Conservation (phyloP, 53 echinoderm and acorn worm species). For the Astropecten irregularis region DNA sequence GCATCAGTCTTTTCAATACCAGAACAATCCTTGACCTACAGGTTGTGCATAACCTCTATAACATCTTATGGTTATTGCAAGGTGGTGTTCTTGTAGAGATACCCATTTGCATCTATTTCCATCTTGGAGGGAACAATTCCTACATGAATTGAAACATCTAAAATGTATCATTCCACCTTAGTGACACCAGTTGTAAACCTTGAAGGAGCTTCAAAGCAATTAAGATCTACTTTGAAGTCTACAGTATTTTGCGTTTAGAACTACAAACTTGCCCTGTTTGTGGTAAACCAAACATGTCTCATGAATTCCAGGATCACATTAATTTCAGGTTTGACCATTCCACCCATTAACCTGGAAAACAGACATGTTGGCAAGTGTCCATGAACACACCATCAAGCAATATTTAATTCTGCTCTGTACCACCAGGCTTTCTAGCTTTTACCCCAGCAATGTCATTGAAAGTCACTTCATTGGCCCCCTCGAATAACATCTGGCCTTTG, state of each 20-base stretch:
- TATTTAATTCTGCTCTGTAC: background rate
- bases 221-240: too few relatives aligned
- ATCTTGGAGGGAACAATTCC: background rate
- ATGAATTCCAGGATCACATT: background rate
- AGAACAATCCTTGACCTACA: too few relatives aligned
- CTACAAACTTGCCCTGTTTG: background rate
- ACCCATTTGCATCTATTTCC: background rate
- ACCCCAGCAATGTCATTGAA: background rate
- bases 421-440: background rate
- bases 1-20: background rate
- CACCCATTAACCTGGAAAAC: constrained; percentile 2
- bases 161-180: background rate
- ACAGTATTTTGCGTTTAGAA: too few relatives aligned
- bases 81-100: background rate
- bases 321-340: background rate
- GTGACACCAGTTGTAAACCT: background rate
- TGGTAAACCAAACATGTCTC: background rate
- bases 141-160: too few relatives aligned
- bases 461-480: background rate
- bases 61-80: background rate
- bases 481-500: constrained; percentile 18
- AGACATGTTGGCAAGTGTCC: background rate
- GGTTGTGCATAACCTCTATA: too few relatives aligned
- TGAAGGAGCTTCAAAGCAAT: background rate
- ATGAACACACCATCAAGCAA: constrained; percentile 10